Evolutionary conservation across 2,888 invertebrate genomes (phyloP).

Genomic region (Yponomeuta sedellus): DNA sequence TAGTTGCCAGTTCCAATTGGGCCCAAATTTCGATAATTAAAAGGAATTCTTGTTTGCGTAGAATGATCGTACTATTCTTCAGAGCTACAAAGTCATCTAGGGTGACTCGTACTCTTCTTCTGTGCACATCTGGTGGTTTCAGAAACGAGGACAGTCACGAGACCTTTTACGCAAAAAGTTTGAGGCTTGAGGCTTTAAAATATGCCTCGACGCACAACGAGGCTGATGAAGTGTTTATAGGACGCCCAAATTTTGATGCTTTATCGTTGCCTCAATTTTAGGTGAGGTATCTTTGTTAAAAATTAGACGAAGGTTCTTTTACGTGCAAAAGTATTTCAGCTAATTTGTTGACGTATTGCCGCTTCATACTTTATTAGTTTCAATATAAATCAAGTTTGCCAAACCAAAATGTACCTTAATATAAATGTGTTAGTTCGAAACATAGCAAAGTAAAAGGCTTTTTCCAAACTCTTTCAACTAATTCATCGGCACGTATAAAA

Average conservation of each 20-base stretch:
- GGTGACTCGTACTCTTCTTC: not conserved
- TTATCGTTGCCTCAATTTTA: not conserved
- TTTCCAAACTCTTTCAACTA: constrained; percentile 3
- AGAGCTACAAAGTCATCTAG: too few relatives aligned
- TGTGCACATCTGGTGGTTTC: not conserved
- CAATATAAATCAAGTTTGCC: too few relatives aligned
- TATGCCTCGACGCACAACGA: not conserved
- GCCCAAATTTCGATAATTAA: too few relatives aligned
- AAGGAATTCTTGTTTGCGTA: too few relatives aligned
- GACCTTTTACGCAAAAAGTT: constrained; percentile 3
- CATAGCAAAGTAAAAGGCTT: not conserved
- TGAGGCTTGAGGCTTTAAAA: constrained; percentile 2
- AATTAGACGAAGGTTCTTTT: not conserved
- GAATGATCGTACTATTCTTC: too few relatives aligned
- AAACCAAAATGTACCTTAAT: too few relatives aligned
- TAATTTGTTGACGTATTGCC: not conserved
- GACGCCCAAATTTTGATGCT: not conserved
- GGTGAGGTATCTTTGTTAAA: constrained; percentile 6
- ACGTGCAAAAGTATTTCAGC: not conserved
- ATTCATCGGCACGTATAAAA: constrained; percentile 13
- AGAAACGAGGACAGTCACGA: not conserved
- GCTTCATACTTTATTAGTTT: too few relatives aligned
- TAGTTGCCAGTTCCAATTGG: too few relatives aligned
- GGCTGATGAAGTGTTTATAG: constrained; percentile 10
- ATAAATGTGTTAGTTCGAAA: too few relatives aligned